A percentile compares a stretch with the other conserved stretches of the same genome.
phyloP scores from a whole-genome alignment of 2,113 vertebrate species.

The Raja brachyura region DNA sequence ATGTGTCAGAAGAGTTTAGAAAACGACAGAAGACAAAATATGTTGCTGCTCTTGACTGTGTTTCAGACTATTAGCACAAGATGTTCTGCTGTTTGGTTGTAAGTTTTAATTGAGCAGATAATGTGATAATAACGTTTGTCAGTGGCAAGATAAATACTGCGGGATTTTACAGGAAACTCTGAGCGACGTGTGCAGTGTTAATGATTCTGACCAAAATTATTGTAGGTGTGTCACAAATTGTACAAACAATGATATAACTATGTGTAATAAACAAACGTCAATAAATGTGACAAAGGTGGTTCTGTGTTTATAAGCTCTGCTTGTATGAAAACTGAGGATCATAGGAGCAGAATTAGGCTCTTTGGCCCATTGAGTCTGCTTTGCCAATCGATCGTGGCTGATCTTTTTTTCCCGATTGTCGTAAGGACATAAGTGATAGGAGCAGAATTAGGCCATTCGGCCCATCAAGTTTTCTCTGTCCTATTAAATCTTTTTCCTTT shows the following conservation, averaged over 20 bases:
- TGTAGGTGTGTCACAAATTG: not conserved
- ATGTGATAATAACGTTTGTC: not conserved
- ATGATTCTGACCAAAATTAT: not conserved
- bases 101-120: not conserved
- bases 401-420: too few relatives aligned
- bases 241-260: not conserved
- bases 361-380: too few relatives aligned
- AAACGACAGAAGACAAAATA: not conserved
- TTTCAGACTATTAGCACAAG: not conserved
- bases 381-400: too few relatives aligned
- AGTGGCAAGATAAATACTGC: not conserved
- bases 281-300: too few relatives aligned
- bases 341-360: too few relatives aligned
- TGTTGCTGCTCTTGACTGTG: not conserved
- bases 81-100: not conserved
- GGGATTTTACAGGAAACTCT: not conserved
- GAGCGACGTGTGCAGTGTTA: not conserved
- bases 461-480: too few relatives aligned
- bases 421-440: too few relatives aligned
- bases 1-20: not conserved
- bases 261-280: too few relatives aligned
- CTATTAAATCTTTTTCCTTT: too few relatives aligned
- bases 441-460: too few relatives aligned
- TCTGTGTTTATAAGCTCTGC: too few relatives aligned
- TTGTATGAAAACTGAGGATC: too few relatives aligned